Conservation (phyloP, 2,888 invertebrate genomes). For the Oligia fasciuncula region DNA sequence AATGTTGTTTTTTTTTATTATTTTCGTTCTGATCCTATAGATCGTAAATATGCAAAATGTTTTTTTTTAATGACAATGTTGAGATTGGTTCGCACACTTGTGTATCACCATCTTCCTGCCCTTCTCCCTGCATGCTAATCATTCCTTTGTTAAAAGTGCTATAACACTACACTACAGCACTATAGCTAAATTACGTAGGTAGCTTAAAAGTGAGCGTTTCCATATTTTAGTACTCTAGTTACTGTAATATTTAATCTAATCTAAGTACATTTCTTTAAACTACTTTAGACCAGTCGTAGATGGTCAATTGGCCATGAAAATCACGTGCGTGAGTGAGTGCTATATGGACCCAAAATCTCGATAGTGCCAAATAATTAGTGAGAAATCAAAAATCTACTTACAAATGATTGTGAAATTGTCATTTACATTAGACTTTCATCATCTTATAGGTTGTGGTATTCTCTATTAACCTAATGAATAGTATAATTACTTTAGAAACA, state of each 20-base stretch:
- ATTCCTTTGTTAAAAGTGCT: not conserved
- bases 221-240: too few relatives aligned
- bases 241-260: too few relatives aligned
- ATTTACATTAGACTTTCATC: slow-evolving; percentile 6
- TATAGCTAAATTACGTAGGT: not conserved
- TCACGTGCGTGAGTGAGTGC: too few relatives aligned
- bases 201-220: not conserved
- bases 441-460: slow-evolving; percentile 6
- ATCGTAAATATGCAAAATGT: not conserved
- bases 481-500: not conserved
- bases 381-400: not conserved
- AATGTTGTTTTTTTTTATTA: too few relatives aligned
- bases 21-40: not conserved
- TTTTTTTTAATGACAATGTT: not conserved
- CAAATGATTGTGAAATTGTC: slow-evolving; percentile 29
- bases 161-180: too few relatives aligned
- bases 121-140: not conserved
- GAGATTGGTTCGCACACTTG: not conserved
- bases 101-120: not conserved
- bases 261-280: not conserved
- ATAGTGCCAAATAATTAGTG: not conserved
- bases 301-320: too few relatives aligned
- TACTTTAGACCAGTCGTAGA: too few relatives aligned
- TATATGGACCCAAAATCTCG: not conserved
- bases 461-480: not conserved